Evolutionary conservation across 2,113 vertebrate species (phyloP), one percentile per base, ranked within the genome.

Genomic region (Cromileptes altivelis): DNA sequence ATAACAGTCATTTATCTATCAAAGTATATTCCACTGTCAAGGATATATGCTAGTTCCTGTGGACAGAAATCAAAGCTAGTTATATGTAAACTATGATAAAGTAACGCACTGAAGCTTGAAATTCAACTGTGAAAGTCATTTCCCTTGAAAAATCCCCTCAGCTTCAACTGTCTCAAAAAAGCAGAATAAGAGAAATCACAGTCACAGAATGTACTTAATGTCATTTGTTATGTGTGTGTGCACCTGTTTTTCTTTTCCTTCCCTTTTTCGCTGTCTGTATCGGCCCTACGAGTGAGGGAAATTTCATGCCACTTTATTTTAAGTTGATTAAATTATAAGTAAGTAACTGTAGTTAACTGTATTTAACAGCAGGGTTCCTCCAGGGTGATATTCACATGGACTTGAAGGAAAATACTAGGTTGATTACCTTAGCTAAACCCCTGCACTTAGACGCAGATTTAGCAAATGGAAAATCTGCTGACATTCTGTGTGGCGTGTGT

Each of bases 401-500:
- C 78, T 79, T 78, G 70, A 45, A 78, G 81, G 70, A 88, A 91
- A 91, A 90, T 86, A 85, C 87, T 70, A 65, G 86, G 84, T 86
- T 91, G 81, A 91, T 91, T 92, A 81, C 82, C 88, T 87, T 70
- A 55, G 80, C 89, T 88, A 92, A 94, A 94, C 55, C 88, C 83
- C 83, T 85, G 85, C 86, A 90, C 88, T 93, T 93, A 92, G 60
- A 71, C 49, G 57, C 78, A 86, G 79, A 89, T 92, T 90, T 85
- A 90, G 81, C 84, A 84, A 91, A 91, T 77, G 84, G 91, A 92
- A 90, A 90, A 93, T 87, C 76, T 91, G 84, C 91, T 94, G 91
- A 94, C 85, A 93, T 93, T 91, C 85, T 89, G 81, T 82, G 79
- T 27, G 62, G 58, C 25, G 81, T 78, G 80, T 90, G 85, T 82